These are phyloP conservation scores for Megalops atlanticus DNA, from an alignment of 2,113 vertebrate species.

Conservation along the genomic window DNA sequence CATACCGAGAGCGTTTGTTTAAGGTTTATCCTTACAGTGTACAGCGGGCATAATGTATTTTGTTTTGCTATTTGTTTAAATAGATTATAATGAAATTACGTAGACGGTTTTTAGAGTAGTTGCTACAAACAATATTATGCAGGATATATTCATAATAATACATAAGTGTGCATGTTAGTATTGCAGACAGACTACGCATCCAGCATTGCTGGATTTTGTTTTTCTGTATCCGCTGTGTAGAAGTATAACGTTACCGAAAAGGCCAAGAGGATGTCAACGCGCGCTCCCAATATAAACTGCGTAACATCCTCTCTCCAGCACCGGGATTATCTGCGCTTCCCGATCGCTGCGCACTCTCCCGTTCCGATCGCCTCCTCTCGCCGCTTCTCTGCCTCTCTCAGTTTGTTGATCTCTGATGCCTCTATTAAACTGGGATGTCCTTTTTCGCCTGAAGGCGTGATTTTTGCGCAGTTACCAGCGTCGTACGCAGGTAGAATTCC, in stretches of 20 bases:
- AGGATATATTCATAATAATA: not conserved
- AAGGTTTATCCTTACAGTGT: not conserved
- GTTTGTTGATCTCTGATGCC: conserved; percentile 54
- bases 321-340: conserved; percentile 63
- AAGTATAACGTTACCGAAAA: not conserved
- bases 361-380: conserved; percentile 50
- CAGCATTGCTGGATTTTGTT: not conserved
- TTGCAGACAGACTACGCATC: not conserved
- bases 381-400: conserved; percentile 50
- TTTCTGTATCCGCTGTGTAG: not conserved
- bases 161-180: not conserved
- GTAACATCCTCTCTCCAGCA: conserved; percentile 61
- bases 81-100: not conserved
- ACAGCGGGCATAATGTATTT: not conserved
- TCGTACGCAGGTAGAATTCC: conserved; percentile 60
- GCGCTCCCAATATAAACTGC: conserved; percentile 58
- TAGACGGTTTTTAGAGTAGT: not conserved
- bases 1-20: not conserved
- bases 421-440: not conserved
- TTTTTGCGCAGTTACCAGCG: conserved; percentile 22
- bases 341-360: conserved; percentile 69
- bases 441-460: conserved; percentile 17
- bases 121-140: not conserved
- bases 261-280: conserved; percentile 36
- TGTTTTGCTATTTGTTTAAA: not conserved